Conservation (phyloP, 2,888 invertebrate species). For the Formica aserva region DNA sequence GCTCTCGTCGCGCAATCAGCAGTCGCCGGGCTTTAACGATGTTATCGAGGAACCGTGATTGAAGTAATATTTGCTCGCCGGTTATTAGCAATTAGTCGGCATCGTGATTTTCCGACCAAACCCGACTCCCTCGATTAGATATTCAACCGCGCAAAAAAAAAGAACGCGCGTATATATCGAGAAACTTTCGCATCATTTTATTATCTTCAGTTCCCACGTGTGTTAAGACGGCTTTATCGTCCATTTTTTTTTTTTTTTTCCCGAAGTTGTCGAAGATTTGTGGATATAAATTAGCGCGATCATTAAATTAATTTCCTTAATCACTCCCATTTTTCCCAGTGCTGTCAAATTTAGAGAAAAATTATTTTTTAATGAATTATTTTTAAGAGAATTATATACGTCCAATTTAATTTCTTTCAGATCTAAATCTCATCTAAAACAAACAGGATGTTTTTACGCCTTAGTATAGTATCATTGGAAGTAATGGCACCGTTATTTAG, state of each 20-base stretch:
- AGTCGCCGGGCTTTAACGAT: conserved; percentile 69
- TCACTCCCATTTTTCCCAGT: not conserved
- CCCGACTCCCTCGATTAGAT: conserved; percentile 60
- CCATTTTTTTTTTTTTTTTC: not conserved
- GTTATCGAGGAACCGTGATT: conserved; percentile 75
- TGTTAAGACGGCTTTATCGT: not conserved
- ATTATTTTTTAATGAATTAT: not conserved
- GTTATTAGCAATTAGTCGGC: conserved; percentile 74
- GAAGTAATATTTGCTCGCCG: conserved; percentile 73
- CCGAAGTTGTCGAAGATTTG: not conserved
- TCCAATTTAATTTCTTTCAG: not conserved
- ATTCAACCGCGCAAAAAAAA: not conserved
- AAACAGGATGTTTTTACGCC: not conserved
- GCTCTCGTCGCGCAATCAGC: conserved; percentile 68
- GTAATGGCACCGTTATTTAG: conserved; percentile 20
- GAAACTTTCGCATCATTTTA: conserved; percentile 26
- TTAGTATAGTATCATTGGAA: not conserved
- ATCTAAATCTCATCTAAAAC: conserved; percentile 13
- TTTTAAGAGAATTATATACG: not conserved
- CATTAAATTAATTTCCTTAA: not conserved
- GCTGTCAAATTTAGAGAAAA: not conserved
- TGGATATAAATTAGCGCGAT: too few relatives aligned
- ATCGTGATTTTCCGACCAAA: conserved; percentile 59
- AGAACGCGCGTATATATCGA: conserved; percentile 1
- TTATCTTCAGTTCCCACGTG: not conserved